phyloP scores from a whole-genome alignment of 2,888 invertebrate species.

The Eugnorisma glareosa region DNA sequence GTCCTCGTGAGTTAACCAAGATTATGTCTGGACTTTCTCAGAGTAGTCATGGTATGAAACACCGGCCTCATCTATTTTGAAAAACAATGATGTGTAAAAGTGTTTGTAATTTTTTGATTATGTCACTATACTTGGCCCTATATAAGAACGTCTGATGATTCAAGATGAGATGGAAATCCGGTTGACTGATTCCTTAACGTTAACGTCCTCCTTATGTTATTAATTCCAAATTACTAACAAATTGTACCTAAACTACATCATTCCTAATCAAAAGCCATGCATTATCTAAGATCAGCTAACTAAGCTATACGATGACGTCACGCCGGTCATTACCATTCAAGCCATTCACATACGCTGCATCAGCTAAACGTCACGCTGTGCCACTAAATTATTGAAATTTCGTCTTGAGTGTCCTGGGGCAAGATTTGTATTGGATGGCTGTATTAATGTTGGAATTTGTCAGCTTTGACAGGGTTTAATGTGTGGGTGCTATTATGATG shows the following conservation, averaged over 20 bases:
- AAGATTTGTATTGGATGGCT: slow-evolving; percentile 18
- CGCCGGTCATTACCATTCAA: slow-evolving; percentile 54
- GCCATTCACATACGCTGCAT: slow-evolving; percentile 23
- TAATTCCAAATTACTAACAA: not conserved
- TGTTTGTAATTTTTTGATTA: too few relatives aligned
- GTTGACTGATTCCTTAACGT: not conserved
- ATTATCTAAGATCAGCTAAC: slow-evolving; percentile 15
- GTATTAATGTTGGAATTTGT: slow-evolving; percentile 31
- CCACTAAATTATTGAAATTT: slow-evolving; percentile 47
- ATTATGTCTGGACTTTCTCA: too few relatives aligned
- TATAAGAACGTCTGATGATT: not conserved
- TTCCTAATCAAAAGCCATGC: slow-evolving; percentile 10
- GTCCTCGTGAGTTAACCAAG: too few relatives aligned
- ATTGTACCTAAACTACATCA: not conserved
- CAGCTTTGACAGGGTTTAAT: slow-evolving; percentile 11
- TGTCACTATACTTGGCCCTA: too few relatives aligned
- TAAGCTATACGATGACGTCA: slow-evolving; percentile 41
- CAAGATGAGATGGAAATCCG: not conserved
- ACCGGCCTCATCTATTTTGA: too few relatives aligned
- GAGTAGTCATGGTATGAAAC: too few relatives aligned
- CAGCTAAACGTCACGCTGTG: slow-evolving; percentile 43
- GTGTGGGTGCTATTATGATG: not conserved
- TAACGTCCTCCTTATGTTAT: not conserved
- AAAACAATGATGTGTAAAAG: too few relatives aligned
- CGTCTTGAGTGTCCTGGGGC: slow-evolving; percentile 3